These are phyloP conservation scores for Trachurus trachurus DNA, from an alignment of 2,797 vertebrate species.

Conservation along the genomic window DNA sequence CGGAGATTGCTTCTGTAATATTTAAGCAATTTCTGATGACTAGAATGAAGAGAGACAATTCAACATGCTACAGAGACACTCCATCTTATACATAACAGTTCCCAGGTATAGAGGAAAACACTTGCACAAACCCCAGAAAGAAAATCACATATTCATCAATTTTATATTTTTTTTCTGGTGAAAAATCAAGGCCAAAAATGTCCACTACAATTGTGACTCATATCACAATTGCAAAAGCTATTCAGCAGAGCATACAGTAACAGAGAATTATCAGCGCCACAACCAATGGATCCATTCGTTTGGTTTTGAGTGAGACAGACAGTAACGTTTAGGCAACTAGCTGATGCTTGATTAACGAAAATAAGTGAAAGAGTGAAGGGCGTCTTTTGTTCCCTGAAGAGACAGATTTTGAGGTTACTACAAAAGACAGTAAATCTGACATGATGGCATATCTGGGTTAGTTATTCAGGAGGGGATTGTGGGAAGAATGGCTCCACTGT, in stretches of 20 bases:
- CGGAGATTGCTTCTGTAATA: not conserved
- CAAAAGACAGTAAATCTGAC: constrained; percentile 27
- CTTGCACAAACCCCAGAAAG: too few species aligned
- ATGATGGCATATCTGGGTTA: constrained; percentile 46
- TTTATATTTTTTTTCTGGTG: too few species aligned
- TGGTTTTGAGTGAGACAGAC: constrained; percentile 16
- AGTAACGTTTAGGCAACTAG: constrained; percentile 11
- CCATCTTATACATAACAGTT: too few species aligned
- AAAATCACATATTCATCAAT: too few species aligned
- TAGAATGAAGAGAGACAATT: not conserved
- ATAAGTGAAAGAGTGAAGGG: not conserved
- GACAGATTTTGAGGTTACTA: constrained; percentile 13
- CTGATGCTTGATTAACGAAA: not conserved
- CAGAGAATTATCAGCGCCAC: constrained; percentile 21
- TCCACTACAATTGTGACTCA: too few species aligned
- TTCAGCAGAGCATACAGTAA: constrained; percentile 5
- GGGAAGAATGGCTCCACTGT: constrained; percentile 4
- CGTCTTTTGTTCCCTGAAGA: not conserved
- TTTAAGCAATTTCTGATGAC: not conserved
- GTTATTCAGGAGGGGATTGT: constrained; percentile 38
- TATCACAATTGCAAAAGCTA: too few species aligned
- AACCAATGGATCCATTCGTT: not conserved
- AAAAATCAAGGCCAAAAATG: too few species aligned
- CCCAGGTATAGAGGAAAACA: too few species aligned
- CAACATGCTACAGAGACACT: too few species aligned